Conservation (phyloP, 2,888 invertebrate genomes). For the Prosapia bicincta region DNA sequence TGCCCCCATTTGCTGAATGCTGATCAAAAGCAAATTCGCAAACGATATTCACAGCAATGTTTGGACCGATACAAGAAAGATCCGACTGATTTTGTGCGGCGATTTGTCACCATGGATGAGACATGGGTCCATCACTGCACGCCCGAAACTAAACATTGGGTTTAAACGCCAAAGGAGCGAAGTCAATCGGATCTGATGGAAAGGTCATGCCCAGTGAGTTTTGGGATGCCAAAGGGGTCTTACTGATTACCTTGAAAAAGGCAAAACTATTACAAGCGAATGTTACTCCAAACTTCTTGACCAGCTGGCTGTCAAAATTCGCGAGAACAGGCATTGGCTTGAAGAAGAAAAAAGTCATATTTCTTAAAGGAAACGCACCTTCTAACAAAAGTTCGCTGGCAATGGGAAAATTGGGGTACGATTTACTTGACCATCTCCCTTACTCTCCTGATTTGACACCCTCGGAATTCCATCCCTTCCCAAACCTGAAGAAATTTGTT, state of each 20-base stretch:
- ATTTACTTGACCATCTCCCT: constrained; percentile 25
- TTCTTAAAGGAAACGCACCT: not conserved
- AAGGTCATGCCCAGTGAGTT: constrained; percentile 8
- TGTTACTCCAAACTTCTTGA: not conserved
- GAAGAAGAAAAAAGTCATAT: not conserved
- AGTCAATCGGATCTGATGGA: not conserved
- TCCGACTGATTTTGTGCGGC: constrained; percentile 5
- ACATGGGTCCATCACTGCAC: constrained; percentile 17
- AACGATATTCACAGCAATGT: not conserved
- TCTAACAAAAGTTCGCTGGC: no score
- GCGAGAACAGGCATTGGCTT: not conserved
- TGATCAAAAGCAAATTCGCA: no score
- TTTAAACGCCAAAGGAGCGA: not conserved
- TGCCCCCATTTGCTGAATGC: no score
- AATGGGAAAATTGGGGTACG: not conserved
- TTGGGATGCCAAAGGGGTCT: not conserved
- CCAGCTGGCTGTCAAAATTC: no score
- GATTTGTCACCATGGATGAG: constrained; percentile 6
- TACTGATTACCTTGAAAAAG: constrained; percentile 6
- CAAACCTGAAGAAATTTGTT: constrained; percentile 3
- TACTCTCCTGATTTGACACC: not conserved
- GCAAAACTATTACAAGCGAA: not conserved
- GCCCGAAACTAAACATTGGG: constrained; percentile 3
- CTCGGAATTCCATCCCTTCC: not conserved
- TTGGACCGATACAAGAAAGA: not conserved